Evolutionary conservation across 1,140 invertebrate species (phyloP).

Genomic region (Hylyphantes graminicola): DNA sequence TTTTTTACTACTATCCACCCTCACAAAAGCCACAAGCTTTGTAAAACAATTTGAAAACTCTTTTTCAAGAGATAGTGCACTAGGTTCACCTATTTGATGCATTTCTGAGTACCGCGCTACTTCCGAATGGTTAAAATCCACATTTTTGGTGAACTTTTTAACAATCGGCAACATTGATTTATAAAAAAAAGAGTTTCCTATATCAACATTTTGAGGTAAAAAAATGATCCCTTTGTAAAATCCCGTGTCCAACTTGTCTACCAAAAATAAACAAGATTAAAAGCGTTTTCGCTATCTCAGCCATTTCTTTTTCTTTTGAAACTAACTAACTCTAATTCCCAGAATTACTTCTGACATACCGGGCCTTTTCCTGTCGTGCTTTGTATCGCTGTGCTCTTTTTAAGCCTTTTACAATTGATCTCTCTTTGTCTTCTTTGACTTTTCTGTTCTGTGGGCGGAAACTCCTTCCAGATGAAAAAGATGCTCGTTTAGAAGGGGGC

Average conservation of each 20-base stretch:
- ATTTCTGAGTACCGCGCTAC: no score
- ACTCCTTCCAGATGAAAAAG: neutral
- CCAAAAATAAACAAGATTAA: constrained; percentile 46
- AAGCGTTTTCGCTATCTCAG: constrained; percentile 41
- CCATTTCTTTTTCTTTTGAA: constrained; percentile 19
- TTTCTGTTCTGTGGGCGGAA: neutral
- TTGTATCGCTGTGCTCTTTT: constrained; percentile 34
- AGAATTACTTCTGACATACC: constrained; percentile 44
- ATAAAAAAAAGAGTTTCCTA: no score
- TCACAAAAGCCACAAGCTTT: no score
- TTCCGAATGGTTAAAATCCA: no score
- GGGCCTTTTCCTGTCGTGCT: constrained; percentile 40
- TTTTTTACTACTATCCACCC: no score
- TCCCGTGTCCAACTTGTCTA: constrained; percentile 16
- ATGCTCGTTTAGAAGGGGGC: neutral
- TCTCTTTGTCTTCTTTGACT: neutral
- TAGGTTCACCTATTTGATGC: no score
- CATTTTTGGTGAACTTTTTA: no score
- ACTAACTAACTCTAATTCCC: constrained; percentile 51
- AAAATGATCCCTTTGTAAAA: no score
- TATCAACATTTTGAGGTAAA: no score
- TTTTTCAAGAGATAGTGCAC: no score
- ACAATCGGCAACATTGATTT: no score
- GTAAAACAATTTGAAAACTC: no score
- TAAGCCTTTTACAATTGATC: constrained; percentile 30